Conservation (phyloP, 2,888 invertebrate species). For the Caenorhabditis afra region DNA sequence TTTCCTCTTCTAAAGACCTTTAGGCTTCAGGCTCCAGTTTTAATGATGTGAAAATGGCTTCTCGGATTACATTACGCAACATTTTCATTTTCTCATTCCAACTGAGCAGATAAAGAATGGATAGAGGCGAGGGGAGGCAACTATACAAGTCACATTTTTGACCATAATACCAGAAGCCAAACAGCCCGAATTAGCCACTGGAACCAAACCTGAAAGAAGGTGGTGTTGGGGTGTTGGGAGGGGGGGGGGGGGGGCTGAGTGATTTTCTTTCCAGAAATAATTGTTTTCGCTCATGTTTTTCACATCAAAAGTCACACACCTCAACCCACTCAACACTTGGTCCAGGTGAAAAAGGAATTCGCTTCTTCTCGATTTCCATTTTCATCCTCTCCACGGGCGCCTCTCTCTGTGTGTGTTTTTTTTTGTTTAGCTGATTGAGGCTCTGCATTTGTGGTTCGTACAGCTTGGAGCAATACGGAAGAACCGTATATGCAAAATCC, state of each 20-base stretch:
- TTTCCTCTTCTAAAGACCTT: neutral
- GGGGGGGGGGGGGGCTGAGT: neutral
- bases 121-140: too few relatives aligned
- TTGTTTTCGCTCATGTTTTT: constrained; percentile 45
- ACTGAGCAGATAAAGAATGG: too few relatives aligned
- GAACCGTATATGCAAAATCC: too few relatives aligned
- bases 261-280: constrained; percentile 28
- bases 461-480: too few relatives aligned
- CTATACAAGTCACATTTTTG: constrained; percentile 46
- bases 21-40: constrained; percentile 23
- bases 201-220: too few relatives aligned
- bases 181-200: too few relatives aligned
- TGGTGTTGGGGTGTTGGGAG: too few relatives aligned
- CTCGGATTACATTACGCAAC: constrained; percentile 46
- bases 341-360: constrained; percentile 6
- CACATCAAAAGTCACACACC: constrained; percentile 49
- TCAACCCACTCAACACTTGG: constrained; percentile 38
- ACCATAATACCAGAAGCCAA: constrained; percentile 5
- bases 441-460: too few relatives aligned
- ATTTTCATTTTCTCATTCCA: constrained; percentile 13
- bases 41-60: constrained; percentile 52
- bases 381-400: neutral
- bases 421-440: too few relatives aligned
- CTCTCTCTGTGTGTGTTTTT: too few relatives aligned
- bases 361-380: neutral